Base-by-base conservation (phyloP, 2,888 invertebrate species). In the Cerastis leucographa region DNA sequence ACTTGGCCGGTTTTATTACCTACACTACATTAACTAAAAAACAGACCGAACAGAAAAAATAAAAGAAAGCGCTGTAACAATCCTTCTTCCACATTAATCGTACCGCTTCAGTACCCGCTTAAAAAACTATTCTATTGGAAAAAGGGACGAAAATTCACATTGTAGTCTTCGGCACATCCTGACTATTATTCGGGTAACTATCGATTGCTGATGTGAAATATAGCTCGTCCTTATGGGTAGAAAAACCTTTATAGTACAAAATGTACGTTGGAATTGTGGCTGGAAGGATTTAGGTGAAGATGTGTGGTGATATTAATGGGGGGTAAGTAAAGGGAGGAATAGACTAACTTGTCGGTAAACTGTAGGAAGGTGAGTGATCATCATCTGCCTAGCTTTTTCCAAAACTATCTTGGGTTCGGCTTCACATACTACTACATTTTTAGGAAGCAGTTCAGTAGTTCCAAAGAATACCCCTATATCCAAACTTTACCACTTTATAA, bases 101-200 rank as follows among this genome's bases (percentile, higher is more conserved):
- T 87, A 84, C 77, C 87, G 84, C 84, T 83, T 62, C 74, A 73
- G 76, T 84, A 80, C 83, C 81, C 87, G 88, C 90, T 91, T 91
- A 88, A 91, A 90, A 90, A 91, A 86, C 90, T 91, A 91, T 85
- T 88, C 87, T 78, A 83, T 79, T 76, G 91, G 90, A 91, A 92
- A 76, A 91, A 88, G 88, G 91, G 83, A 81, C 70, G 66, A 83
- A 76, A 85, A 81, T 82, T 87, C 85, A 78, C 86, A 91, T 90
- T 91, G 89, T 91, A 86, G 72, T 77, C 79, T 74, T 76, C 67
- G 51, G 83, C 85, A 86, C 79, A 85, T 85, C 85, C 86, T 74
- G 65, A 70, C 70, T 72, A 74, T 89, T 82, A 84, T 82, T 72
- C n/a, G 59, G 14, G 46, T 54, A 3, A 70, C 69, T 85, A 85